phyloP scores from a whole-genome alignment of 2,888 invertebrate species.

The Hyppa rectilinea region DNA sequence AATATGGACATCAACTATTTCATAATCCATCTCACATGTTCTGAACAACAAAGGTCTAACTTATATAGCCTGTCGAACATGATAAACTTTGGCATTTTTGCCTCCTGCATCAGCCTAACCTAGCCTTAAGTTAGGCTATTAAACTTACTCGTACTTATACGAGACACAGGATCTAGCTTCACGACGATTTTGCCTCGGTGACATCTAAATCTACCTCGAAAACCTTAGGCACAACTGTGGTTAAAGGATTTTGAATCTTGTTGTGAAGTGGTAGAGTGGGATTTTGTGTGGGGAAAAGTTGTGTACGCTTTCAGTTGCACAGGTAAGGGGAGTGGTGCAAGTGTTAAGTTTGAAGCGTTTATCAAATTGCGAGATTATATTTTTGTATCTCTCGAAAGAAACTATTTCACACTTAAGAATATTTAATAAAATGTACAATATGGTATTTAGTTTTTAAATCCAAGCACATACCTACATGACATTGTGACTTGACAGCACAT shows the following conservation, averaged over 20 bases:
- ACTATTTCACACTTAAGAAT: too few species aligned
- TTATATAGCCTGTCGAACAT: conserved; percentile 49
- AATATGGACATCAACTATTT: neutral
- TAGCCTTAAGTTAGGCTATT: conserved; percentile 61
- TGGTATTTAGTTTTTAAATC: neutral
- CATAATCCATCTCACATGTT: neutral
- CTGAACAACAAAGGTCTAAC: conserved; percentile 18
- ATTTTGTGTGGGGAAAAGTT: conserved; percentile 23
- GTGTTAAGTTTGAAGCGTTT: conserved; percentile 12
- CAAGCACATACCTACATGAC: too few species aligned
- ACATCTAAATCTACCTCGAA: conserved; percentile 65
- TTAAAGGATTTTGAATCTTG: conserved; percentile 34
- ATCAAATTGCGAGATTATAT: neutral
- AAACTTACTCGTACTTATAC: conserved; percentile 61
- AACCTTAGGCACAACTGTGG: conserved; percentile 21
- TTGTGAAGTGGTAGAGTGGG: neutral
- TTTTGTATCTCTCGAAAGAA: too few species aligned
- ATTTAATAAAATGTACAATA: neutral
- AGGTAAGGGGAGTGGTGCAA: conserved; percentile 56
- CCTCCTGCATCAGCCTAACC: conserved; percentile 25
- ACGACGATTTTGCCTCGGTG: conserved; percentile 63
- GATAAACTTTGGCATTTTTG: conserved; percentile 59
- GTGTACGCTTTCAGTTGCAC: conserved; percentile 37
- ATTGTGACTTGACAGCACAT: too few species aligned
- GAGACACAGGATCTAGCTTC: conserved; percentile 56